phyloP scores from a whole-genome alignment of 1,140 invertebrate species.

The Eurosta solidaginis region DNA sequence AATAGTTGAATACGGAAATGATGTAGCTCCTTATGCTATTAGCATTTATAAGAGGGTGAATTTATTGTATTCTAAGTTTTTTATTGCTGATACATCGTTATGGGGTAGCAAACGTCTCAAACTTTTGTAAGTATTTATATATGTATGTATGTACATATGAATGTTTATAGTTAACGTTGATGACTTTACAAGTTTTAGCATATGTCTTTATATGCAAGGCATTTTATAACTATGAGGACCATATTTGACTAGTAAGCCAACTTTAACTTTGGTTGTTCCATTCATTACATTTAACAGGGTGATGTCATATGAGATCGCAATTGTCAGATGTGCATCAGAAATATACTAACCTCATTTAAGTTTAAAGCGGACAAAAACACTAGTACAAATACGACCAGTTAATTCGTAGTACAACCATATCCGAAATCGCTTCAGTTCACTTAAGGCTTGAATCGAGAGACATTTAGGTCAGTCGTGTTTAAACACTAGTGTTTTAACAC shows the following conservation, averaged over 20 bases:
- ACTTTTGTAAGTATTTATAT: too few species aligned
- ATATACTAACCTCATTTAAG: too few species aligned
- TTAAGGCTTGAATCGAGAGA: too few species aligned
- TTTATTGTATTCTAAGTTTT: not conserved
- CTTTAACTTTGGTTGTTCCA: too few species aligned
- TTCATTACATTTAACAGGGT: too few species aligned
- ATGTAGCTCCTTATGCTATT: not conserved
- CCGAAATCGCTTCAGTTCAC: too few species aligned
- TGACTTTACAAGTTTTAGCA: conserved; percentile 58
- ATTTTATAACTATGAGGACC: not conserved
- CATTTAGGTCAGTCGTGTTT: too few species aligned
- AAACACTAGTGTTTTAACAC: too few species aligned
- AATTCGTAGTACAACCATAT: not conserved
- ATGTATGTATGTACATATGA: not conserved
- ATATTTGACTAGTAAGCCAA: too few species aligned
- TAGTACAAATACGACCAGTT: not conserved
- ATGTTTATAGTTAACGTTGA: conserved; percentile 42
- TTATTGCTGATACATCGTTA: not conserved
- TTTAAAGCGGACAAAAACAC: not conserved
- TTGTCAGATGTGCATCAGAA: too few species aligned
- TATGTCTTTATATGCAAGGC: conserved; percentile 35
- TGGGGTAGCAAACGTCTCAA: not conserved
- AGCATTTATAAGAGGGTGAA: not conserved
- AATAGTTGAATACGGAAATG: not conserved
- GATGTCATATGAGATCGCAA: too few species aligned